Base-by-base conservation (phyloP, 2,888 invertebrate species). In the Dugesia japonica region DNA sequence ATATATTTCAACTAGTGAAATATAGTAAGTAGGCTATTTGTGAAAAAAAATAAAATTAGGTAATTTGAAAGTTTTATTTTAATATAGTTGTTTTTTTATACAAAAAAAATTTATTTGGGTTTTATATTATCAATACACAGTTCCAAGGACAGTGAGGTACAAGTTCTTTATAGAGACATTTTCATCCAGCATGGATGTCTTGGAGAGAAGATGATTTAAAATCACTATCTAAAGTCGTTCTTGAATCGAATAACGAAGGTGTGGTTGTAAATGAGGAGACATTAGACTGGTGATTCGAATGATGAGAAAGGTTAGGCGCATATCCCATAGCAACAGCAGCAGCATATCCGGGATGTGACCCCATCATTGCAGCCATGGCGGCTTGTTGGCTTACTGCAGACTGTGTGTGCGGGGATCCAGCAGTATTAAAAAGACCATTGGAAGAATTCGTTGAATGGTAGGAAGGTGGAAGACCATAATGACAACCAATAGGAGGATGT, bases 171-270 rank as follows among this genome's bases (percentile, higher is more conserved):
- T n/a, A 4, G 23, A 56, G 17, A 56, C 4, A 9, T 56, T 56
- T 7, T 75, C 75, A 75, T 28, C 75, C 75, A 26, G 75, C 75
- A 27, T 75, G 75, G 28, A 75, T 75, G 27, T 75, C 75, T 56
- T 75, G 75, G 7, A 75, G 75, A 23, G 75, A 75, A 1, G 56
- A 56, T 56, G 56, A 56, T 56, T 56, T 56, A n/a, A 56, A 56
- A 23, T 56, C 56, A 56, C 9, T 9, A 56, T 56, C 56, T 56
- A 56, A 56, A 56, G 56, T 56, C 23, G 56, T 23, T 56, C 56
- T 56, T 56, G 56, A 56, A 56, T 56, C 56, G 56, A 56, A 56
- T 23, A 56, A 56, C 17, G 56, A 56, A 13, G 56, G 56, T 1
- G 56, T 56, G 4, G 56, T 56, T 20, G 56, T 56, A 23, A 56